Percentiles rank a stretch among this genome's conserved stretches.
Evolutionary conservation across 2,888 invertebrate species (phyloP).

Genomic region (Teleogryllus oceanicus): DNA sequence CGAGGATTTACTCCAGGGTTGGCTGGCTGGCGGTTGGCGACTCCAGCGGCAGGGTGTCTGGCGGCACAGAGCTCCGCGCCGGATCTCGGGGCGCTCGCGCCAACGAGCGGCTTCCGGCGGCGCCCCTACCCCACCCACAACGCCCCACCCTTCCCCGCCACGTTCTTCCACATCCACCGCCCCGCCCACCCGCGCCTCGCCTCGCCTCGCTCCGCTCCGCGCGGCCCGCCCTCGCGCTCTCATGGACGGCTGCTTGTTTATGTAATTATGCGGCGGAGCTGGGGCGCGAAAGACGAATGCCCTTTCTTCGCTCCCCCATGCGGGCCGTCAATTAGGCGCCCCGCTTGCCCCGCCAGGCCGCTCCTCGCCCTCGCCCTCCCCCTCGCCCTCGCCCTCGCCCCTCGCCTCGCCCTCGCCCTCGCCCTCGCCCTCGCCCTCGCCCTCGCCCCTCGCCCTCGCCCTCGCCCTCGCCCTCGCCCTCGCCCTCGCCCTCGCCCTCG

Average conservation of each 20-base stretch:
- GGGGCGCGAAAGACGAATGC: slow-evolving; percentile 18
- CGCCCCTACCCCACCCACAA: no score
- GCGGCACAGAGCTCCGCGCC: no score
- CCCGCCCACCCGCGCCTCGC: neutral
- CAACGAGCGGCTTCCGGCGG: no score
- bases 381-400: neutral
- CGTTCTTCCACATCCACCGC: neutral
- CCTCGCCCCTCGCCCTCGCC: no score
- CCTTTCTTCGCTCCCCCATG: slow-evolving; percentile 9
- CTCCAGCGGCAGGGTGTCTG: no score
- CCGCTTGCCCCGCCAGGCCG: neutral
- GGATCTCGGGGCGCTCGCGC: no score
- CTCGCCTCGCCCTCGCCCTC: neutral
- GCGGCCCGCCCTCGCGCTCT: neutral
- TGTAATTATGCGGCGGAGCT: neutral
- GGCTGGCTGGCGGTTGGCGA: no score
- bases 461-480: no score
- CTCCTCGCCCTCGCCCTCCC: neutral
- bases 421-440: neutral
- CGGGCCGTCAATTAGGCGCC: neutral
- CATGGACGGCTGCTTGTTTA: slow-evolving; percentile 6
- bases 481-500: no score
- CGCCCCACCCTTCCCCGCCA: neutral
- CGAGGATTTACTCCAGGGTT: no score
- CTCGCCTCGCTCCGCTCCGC: neutral